phyloP scores from a whole-genome alignment of 2,113 vertebrate genomes.

The Pseudolaguvia tuberculata region DNA sequence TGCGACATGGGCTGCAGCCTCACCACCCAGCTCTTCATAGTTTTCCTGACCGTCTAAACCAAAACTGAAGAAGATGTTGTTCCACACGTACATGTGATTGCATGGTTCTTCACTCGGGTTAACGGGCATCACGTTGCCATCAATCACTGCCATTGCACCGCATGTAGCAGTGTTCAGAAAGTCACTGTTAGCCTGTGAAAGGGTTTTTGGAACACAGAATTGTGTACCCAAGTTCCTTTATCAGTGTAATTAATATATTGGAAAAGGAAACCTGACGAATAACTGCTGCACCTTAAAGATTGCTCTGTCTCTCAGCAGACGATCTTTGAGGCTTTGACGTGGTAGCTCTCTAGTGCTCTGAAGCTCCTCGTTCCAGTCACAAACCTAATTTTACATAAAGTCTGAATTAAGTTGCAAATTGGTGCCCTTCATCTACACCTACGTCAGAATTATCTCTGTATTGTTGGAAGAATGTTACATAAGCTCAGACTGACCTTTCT shows the following conservation, averaged over 20 bases:
- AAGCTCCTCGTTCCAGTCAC: conserved; percentile 94
- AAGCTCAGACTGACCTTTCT: neutral
- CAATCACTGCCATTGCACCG: conserved; percentile 87
- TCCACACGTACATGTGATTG: conserved; percentile 98
- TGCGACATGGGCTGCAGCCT: conserved; percentile 83
- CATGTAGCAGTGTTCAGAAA: conserved; percentile 84
- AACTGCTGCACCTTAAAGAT: conserved; percentile 81
- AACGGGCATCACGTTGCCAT: conserved; percentile 91
- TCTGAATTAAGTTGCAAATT: too few relatives aligned
- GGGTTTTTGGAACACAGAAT: neutral
- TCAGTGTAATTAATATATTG: neutral
- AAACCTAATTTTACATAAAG: conserved; percentile 66
- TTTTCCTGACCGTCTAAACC: conserved; percentile 89
- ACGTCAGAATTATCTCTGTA: neutral
- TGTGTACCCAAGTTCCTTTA: neutral
- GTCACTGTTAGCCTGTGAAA: conserved; percentile 83
- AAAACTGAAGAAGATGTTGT: conserved; percentile 95
- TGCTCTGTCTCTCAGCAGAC: conserved; percentile 82
- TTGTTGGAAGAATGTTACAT: neutral
- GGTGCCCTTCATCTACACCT: neutral
- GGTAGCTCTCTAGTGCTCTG: conserved; percentile 85
- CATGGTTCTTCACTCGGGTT: conserved; percentile 88
- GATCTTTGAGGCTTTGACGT: conserved; percentile 79
- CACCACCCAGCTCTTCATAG: conserved; percentile 86
- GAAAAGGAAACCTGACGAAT: neutral